These are phyloP conservation scores for Artibeus lituratus DNA, from an alignment of 2,797 vertebrate genomes.

Conservation along the genomic window DNA sequence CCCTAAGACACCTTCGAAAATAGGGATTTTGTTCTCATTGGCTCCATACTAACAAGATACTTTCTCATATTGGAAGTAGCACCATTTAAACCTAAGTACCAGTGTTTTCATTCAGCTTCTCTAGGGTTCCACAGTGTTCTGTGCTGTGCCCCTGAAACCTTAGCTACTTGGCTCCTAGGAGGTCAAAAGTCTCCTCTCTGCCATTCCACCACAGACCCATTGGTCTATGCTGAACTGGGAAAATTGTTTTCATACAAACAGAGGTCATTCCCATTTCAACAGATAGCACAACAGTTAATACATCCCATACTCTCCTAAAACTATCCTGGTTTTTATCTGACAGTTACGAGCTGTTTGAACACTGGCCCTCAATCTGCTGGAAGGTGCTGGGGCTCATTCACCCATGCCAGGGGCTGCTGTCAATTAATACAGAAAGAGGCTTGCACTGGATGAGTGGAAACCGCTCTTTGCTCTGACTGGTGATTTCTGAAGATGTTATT, in stretches of 20 bases:
- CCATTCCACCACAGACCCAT: not conserved
- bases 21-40: not conserved
- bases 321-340: slow-evolving; percentile 38
- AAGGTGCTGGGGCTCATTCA: not conserved
- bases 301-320: slow-evolving; percentile 40
- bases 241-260: slow-evolving; percentile 22
- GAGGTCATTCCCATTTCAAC: slow-evolving; percentile 7
- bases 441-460: not conserved
- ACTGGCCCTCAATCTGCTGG: not conserved
- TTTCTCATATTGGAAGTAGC: not conserved
- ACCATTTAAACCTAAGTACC: not conserved
- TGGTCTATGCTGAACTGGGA: not conserved
- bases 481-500: slow-evolving; percentile 13
- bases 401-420: slow-evolving; percentile 20
- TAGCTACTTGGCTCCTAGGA: not conserved
- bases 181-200: not conserved
- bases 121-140: not conserved
- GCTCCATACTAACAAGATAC: not conserved
- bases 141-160: not conserved
- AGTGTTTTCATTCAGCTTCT: not conserved
- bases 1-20: not conserved
- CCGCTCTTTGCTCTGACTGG: not conserved
- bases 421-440: not conserved
- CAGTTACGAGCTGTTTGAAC: not conserved
- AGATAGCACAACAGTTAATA: not conserved